Conservation (phyloP, 1,140 invertebrate species). For the Orussus abietinus region DNA sequence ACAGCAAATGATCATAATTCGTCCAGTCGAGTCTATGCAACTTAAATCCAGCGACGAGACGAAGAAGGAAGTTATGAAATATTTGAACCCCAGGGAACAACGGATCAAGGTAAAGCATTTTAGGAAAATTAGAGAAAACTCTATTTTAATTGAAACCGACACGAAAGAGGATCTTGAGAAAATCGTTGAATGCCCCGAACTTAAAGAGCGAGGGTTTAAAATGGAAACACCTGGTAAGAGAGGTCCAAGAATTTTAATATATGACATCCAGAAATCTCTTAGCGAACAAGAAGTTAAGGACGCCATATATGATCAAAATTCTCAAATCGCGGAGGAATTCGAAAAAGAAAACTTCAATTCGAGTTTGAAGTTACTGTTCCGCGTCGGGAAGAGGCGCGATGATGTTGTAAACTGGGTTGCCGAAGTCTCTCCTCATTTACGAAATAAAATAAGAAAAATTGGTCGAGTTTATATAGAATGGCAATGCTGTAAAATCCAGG, state of each 20-base stretch:
- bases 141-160: not conserved
- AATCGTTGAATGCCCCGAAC: not conserved
- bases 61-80: not conserved
- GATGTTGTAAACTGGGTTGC: not conserved
- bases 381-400: not conserved
- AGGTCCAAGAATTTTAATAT: conserved; percentile 6
- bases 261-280: conserved; percentile 2
- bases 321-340: not conserved
- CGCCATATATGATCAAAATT: not conserved
- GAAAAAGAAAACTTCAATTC: not conserved
- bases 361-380: not conserved
- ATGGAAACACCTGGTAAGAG: not conserved
- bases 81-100: not conserved
- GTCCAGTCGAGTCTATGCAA: not conserved
- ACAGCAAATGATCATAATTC: not conserved
- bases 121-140: conserved; percentile 1
- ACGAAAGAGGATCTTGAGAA: not conserved
- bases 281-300: not conserved
- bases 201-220: not conserved
- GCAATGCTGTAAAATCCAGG: conserved; percentile 4
- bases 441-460: conserved; percentile 4
- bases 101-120: not conserved
- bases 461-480: conserved; percentile 9
- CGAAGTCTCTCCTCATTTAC: conserved; percentile 5
- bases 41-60: not conserved